Percentiles rank a stretch among this genome's conserved stretches.
phyloP scores from a whole-genome alignment of 1,140 invertebrate genomes.

The Dermatophagoides farinae region DNA sequence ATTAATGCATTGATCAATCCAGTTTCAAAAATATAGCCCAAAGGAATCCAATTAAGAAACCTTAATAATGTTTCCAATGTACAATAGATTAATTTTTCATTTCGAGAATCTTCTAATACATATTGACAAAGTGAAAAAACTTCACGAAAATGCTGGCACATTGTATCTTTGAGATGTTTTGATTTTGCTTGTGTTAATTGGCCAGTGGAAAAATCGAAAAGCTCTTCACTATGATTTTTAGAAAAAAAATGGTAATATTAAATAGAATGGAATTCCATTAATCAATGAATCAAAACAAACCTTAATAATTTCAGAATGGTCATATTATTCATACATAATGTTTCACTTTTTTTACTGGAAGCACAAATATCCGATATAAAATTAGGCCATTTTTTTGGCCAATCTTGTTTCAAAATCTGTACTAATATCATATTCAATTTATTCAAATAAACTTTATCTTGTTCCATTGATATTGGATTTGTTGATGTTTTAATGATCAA shows the following conservation, averaged over 20 bases:
- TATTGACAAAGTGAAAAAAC: conserved; percentile 94
- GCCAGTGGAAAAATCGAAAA: conserved; percentile 94
- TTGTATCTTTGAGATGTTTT: conserved; percentile 97
- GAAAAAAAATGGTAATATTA: conserved; percentile 16
- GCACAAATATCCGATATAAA: conserved; percentile 98
- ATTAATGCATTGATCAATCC: conserved; percentile 84
- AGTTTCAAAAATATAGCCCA: conserved; percentile 99
- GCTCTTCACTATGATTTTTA: conserved; percentile 54
- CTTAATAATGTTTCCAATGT: conserved; percentile 85
- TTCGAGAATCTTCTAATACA: conserved; percentile 92
- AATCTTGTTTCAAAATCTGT: conserved; percentile 94
- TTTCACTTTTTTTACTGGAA: conserved; percentile 94
- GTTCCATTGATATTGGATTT: conserved; percentile 63
- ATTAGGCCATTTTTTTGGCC: conserved; percentile 98
- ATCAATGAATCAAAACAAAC: conserved; percentile 19
- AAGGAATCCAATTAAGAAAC: conserved; percentile 97
- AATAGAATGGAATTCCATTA: neutral
- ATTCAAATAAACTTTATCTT: conserved; percentile 88
- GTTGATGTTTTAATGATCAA: conserved; percentile 96
- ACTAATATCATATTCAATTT: conserved; percentile 98
- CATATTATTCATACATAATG: conserved; percentile 98
- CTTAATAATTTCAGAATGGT: conserved; percentile 82
- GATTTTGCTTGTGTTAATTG: conserved; percentile 97
- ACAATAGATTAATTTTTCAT: conserved; percentile 73
- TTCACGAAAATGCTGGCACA: conserved; percentile 96